Evolutionary conservation across 2,888 invertebrate species (phyloP).

Genomic region (Phanerotoma sp.): DNA sequence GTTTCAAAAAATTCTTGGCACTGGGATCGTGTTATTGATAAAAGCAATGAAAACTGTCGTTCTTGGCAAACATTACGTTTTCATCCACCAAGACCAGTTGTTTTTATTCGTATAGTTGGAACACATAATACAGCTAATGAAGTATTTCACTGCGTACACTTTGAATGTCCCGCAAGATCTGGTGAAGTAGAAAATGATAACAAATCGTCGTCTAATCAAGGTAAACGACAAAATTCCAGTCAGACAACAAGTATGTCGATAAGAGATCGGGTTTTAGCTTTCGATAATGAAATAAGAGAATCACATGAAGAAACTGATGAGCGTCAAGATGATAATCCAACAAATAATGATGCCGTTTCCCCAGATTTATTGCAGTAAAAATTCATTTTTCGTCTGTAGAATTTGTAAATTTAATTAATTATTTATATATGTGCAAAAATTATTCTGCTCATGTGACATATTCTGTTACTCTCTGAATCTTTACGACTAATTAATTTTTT

Average conservation of each 20-base stretch:
- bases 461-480: too few relatives aligned
- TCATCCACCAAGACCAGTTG: constrained; percentile 74
- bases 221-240: not conserved
- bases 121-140: constrained; percentile 97
- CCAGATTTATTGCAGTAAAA: too few relatives aligned
- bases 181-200: constrained; percentile 16
- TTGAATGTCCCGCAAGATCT: constrained; percentile 86
- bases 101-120: constrained; percentile 93
- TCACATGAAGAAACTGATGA: too few relatives aligned
- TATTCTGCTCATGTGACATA: too few relatives aligned
- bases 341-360: too few relatives aligned
- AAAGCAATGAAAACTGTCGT: constrained; percentile 80
- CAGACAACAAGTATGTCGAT: not conserved
- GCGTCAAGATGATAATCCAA: too few relatives aligned
- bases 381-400: too few relatives aligned
- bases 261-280: too few relatives aligned
- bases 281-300: too few relatives aligned
- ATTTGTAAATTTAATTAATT: too few relatives aligned
- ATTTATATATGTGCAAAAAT: too few relatives aligned
- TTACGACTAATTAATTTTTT: too few relatives aligned
- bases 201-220: not conserved
- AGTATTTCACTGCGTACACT: constrained; percentile 97
- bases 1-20: constrained; percentile 89
- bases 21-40: constrained; percentile 90
- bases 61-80: constrained; percentile 96